A percentile compares a stretch with the other conserved stretches of the same genome.
These are phyloP conservation scores for Boleophthalmus pectinirostris DNA, from an alignment of 2,113 vertebrate genomes.

Conservation along the genomic window DNA sequence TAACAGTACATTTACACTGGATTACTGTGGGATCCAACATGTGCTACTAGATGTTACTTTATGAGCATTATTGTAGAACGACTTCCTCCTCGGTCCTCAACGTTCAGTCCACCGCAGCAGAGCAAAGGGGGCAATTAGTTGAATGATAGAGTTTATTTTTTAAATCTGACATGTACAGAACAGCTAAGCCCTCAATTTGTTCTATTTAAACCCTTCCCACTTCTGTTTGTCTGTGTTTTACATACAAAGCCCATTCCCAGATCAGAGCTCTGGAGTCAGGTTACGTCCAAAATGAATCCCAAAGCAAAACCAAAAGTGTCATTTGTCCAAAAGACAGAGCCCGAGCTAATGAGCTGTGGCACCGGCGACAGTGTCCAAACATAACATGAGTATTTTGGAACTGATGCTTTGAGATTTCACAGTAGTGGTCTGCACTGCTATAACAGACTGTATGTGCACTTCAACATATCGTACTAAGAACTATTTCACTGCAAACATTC, in stretches of 20 bases:
- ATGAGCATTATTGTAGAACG: background rate
- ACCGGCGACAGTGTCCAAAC: background rate
- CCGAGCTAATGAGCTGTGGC: conserved; percentile 4
- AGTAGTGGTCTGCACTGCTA: background rate
- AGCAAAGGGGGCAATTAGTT: background rate
- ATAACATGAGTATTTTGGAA: background rate
- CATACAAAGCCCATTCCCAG: background rate
- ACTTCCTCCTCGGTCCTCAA: background rate
- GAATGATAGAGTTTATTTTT: background rate
- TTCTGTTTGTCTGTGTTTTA: conserved; percentile 1
- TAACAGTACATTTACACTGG: no score
- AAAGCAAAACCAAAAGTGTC: conserved; percentile 2
- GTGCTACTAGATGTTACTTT: no score
- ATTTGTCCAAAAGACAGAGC: background rate
- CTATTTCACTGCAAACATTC: background rate
- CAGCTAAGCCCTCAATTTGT: conserved; percentile 5
- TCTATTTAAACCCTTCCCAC: background rate
- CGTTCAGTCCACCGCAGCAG: background rate
- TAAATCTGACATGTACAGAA: conserved; percentile 1
- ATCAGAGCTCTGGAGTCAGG: background rate
- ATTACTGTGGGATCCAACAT: no score
- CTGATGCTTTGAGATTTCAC: background rate
- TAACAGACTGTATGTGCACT: conserved; percentile 1
- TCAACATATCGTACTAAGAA: background rate
- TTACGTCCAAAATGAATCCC: background rate